These are phyloP conservation scores for Anthophora plumipes DNA, from an alignment of 2,888 invertebrate genomes.

Conservation along the genomic window DNA sequence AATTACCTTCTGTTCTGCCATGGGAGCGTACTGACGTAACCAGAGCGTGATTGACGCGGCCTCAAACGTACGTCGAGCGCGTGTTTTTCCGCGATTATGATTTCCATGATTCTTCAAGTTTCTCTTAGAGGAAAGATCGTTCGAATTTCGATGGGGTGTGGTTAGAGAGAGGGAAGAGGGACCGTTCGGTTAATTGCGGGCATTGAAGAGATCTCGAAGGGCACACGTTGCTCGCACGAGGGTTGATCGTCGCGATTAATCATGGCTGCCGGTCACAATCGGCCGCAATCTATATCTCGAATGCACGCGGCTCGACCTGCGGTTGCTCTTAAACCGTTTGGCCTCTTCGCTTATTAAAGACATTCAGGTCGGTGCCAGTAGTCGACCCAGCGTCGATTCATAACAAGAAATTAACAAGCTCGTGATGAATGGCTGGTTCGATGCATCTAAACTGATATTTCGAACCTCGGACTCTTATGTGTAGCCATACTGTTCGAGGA, in stretches of 20 bases:
- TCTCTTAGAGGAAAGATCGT: background rate
- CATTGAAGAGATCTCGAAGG: slow-evolving; percentile 65
- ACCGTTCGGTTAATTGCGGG: slow-evolving; percentile 63
- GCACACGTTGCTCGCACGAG: slow-evolving; percentile 47
- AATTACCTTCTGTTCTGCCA: slow-evolving; percentile 61
- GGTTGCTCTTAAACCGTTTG: slow-evolving; percentile 46
- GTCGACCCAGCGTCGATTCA: slow-evolving; percentile 68
- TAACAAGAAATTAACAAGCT: slow-evolving; percentile 75
- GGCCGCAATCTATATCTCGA: slow-evolving; percentile 72
- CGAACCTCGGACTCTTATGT: background rate
- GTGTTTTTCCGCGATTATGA: slow-evolving; percentile 52
- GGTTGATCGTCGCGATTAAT: slow-evolving; percentile 76
- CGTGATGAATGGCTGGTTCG: slow-evolving; percentile 68
- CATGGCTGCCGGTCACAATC: slow-evolving; percentile 73
- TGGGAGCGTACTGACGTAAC: slow-evolving; percentile 63
- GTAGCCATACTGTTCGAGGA: background rate
- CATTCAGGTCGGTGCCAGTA: slow-evolving; percentile 68
- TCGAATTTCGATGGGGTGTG: background rate
- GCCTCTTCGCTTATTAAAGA: slow-evolving; percentile 71
- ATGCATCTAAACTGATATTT: slow-evolving; percentile 30
- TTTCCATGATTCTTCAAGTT: slow-evolving; percentile 4
- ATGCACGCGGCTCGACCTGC: slow-evolving; percentile 22
- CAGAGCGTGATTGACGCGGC: slow-evolving; percentile 70
- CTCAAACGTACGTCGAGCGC: slow-evolving; percentile 52
- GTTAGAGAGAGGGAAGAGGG: background rate